Base-by-base conservation (phyloP, 2,888 invertebrate genomes). In the Heliconius aoede region DNA sequence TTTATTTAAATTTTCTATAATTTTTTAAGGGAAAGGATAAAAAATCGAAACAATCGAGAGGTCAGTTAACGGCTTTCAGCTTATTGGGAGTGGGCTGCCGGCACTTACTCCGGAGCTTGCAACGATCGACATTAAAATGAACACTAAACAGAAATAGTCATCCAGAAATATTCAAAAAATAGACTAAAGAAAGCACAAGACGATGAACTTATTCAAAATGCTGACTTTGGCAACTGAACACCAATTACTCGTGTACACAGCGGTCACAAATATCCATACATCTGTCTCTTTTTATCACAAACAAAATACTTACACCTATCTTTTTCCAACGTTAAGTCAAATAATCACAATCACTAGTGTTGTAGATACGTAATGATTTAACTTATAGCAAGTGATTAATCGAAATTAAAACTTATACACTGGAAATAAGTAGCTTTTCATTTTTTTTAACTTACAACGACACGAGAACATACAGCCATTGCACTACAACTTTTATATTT, bases 181-280 rank as follows among this genome's bases (percentile, higher is more conserved):
- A 28, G 73, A 76, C 73, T 81, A 86, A 94, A 91, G 90, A 88
- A 64, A 83, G 90, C 94, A 91, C 83, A 80, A 86, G 86, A 85
- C 91, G 85, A 90, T 88, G 88, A 90, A 89, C 89, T 90, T 88
- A 88, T 89, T 86, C 86, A 83, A 85, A 88, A 86, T 87, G 94
- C 94, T 93, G 94, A 94, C 93, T 91, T 88, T 84, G 85, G 85
- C 92, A 91, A 93, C 84, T 91, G 92, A 93, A 93, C 92, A 90
- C 91, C 94, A 94, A 94, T 94, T 94, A 94, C 91, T 88, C 87
- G 85, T 87, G 89, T 89, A 90, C 87, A 86, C 86, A 87, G 85
- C 86, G 86, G 89, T 89, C 87, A 86, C 91, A 81, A 81, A 81
- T 80, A 78, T 79, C 61, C 78, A 78, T 79, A 78, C 73, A 32